Conservation (phyloP, 2,888 invertebrate genomes). For the Melinopterus prodromus region DNA sequence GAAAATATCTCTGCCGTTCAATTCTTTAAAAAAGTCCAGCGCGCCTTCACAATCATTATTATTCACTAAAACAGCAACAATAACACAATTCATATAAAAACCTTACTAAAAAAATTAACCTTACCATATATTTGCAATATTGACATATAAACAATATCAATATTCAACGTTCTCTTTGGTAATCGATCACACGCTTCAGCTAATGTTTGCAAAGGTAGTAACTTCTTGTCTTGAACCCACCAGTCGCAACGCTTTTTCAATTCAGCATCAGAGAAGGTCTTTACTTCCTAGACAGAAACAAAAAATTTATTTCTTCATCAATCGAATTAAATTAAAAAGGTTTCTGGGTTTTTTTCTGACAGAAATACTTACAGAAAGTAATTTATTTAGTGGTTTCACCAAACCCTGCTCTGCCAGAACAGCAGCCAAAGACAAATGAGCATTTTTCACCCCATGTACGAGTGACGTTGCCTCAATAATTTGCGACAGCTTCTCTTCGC, state of each 20-base stretch:
- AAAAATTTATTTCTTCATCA: too few relatives aligned
- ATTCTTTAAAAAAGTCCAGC: constrained; percentile 60
- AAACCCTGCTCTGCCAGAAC: constrained; percentile 66
- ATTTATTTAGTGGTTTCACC: constrained; percentile 62
- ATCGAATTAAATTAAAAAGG: too few relatives aligned
- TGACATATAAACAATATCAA: constrained; percentile 60
- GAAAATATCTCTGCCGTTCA: constrained; percentile 57
- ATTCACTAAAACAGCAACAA: constrained; percentile 59
- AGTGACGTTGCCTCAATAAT: constrained; percentile 54
- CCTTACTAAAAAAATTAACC: constrained; percentile 46
- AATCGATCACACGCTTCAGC: constrained; percentile 46
- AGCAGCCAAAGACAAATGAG: constrained; percentile 62
- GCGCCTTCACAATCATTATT: constrained; percentile 62
- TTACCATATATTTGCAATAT: constrained; percentile 65
- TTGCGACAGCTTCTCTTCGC: constrained; percentile 56
- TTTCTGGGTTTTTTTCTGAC: not conserved
- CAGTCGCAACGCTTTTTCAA: constrained; percentile 51
- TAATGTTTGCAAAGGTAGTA: constrained; percentile 50
- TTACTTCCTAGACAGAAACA: constrained; percentile 56
- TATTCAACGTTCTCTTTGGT: constrained; percentile 53
- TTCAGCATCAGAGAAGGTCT: constrained; percentile 54
- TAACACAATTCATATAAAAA: not conserved
- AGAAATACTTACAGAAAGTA: constrained; percentile 57
- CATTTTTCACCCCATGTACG: constrained; percentile 59
- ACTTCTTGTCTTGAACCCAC: constrained; percentile 53